Conservation (phyloP, 1,140 invertebrate species). For the Drosophila guanche region DNA sequence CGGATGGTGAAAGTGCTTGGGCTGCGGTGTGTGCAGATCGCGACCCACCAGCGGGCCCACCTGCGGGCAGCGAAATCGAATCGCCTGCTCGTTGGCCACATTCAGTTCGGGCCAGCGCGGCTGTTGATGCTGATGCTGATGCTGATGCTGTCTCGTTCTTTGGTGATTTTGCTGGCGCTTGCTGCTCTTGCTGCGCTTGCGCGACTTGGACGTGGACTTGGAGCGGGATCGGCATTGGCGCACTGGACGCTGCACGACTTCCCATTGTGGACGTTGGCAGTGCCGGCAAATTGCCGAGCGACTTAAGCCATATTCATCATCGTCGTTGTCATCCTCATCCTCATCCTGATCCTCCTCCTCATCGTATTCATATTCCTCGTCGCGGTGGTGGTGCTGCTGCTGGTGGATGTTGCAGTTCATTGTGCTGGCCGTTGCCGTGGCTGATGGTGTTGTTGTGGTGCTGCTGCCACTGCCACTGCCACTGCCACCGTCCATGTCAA, state of each 20-base stretch:
- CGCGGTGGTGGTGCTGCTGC: conserved; percentile 19
- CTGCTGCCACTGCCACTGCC: conserved; percentile 42
- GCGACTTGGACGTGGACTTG: conserved; percentile 49
- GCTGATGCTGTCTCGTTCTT: conserved; percentile 18
- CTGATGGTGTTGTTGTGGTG: conserved; percentile 38
- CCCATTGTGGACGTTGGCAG: conserved; percentile 65
- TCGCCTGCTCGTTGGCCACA: conserved; percentile 75
- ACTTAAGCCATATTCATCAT: conserved; percentile 2
- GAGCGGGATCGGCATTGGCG: conserved; percentile 23
- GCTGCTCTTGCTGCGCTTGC: conserved; percentile 61
- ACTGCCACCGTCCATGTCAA: conserved; percentile 63
- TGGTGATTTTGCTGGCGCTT: conserved; percentile 35
- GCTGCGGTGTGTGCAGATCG: conserved; percentile 67
- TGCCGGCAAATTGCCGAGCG: conserved; percentile 60
- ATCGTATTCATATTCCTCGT: conserved; percentile 18
- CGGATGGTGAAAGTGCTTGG: conserved; percentile 78
- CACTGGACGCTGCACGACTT: conserved; percentile 39
- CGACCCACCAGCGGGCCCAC: conserved; percentile 77
- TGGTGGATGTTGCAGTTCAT: conserved; percentile 34
- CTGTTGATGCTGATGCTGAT: not conserved
- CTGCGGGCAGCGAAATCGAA: conserved; percentile 78
- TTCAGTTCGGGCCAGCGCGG: conserved; percentile 62
- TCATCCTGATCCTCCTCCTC: not conserved
- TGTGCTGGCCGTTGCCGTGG: conserved; percentile 35
- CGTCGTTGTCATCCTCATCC: conserved; percentile 1